Conservation (phyloP, 1,140 invertebrate genomes). For the Monomorium pharaonis region DNA sequence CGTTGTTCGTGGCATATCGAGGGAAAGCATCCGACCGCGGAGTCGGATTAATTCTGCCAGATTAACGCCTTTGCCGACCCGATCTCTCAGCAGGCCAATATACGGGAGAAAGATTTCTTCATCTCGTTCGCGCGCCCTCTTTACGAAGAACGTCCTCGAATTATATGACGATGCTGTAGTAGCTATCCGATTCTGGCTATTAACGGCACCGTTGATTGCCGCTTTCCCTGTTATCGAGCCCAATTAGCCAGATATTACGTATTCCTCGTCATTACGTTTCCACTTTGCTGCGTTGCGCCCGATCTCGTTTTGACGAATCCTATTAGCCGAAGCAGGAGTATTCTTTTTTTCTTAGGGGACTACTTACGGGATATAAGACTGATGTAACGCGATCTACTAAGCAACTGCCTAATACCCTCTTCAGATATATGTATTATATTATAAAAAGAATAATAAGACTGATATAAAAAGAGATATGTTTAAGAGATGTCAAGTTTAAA, state of each 20-base stretch:
- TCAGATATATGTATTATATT: background rate
- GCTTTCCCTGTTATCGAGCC: slow-evolving; percentile 25
- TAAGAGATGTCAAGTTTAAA: background rate
- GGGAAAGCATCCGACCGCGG: slow-evolving; percentile 75
- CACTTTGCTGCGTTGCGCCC: background rate
- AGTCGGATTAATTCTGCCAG: slow-evolving; percentile 79
- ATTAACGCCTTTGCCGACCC: slow-evolving; percentile 77
- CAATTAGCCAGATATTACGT: slow-evolving; percentile 52
- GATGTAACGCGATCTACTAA: slow-evolving; percentile 3
- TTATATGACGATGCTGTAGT: slow-evolving; percentile 30
- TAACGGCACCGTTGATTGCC: slow-evolving; percentile 11
- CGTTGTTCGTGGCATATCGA: slow-evolving; percentile 74
- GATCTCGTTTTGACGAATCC: slow-evolving; percentile 45
- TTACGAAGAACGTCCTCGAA: slow-evolving; percentile 3
- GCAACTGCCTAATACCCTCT: background rate
- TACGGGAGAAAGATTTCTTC: slow-evolving; percentile 62
- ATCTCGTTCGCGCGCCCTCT: background rate
- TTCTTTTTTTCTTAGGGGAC: background rate
- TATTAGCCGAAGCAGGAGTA: slow-evolving; percentile 17
- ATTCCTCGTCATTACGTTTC: slow-evolving; percentile 52
- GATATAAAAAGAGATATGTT: background rate
- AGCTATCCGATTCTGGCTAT: slow-evolving; percentile 24
- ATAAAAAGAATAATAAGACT: background rate
- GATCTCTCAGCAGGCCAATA: slow-evolving; percentile 75
- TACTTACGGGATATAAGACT: background rate